Evolutionary conservation across 2,113 vertebrate species (phyloP), one percentile per base, ranked within the genome.

Genomic region (Sylvietta virens): DNA sequence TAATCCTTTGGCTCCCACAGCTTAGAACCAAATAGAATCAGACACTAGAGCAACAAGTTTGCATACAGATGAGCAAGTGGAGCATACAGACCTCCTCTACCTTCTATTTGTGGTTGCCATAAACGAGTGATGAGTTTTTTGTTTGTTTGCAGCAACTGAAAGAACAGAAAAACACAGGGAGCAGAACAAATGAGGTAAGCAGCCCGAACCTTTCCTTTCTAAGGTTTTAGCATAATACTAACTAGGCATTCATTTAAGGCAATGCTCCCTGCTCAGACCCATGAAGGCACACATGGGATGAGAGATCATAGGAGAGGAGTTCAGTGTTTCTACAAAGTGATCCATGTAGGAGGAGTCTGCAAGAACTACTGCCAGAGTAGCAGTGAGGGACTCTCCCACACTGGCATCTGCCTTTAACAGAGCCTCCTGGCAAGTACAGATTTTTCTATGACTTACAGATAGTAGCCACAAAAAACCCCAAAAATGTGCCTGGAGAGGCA

Each of bases 101-200:
- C 37, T 72, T 79, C 15, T 9, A 42, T 66, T 83, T 92, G 60
- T 40, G 23, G 22, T 73, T 15, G 3, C 42, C 24, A 14, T 31
- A 37, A 79, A 56, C 0, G 2, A 93, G 50, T 79, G 26, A 95
- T 56, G 35, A 21, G 14, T 1, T 30, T 56, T 92, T 83, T 87
- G 48, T 86, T 96, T 1, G 0, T 88, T 93, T 93, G 33, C 92
- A 99, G 99, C 99, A 99, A 99, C 97, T 99, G 83, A 99, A 99
- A 93, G 99, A 99, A 91, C 99, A 99, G 98, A 99, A 99, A 82
- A 98, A 99, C 1, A 96, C 98, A 6, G 98, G 98, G 42, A 99
- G 98, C 97, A 98, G 99, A 97, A 99, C 98, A 6, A 99, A 98
- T 15, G 99, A 99, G 98, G 99, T 99, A 94, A 98, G 97, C 37